phyloP scores from a whole-genome alignment of 2,888 invertebrate genomes.

The Noctua pronuba region DNA sequence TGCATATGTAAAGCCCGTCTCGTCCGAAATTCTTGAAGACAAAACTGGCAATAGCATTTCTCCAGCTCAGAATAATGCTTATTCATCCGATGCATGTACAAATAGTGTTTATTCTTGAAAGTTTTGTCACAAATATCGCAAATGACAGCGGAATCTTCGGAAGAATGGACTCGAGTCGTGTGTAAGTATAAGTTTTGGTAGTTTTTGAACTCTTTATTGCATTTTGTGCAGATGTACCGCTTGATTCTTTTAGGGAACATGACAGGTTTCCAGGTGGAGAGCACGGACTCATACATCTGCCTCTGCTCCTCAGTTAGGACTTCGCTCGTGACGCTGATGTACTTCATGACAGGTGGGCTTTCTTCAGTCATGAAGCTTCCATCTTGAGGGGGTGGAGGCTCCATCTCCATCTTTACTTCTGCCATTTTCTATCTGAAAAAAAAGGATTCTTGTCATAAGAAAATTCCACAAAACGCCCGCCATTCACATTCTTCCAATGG shows the following conservation, averaged over 20 bases:
- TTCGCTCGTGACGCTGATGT: slow-evolving; percentile 83
- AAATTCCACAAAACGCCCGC: not conserved
- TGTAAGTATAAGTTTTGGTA: slow-evolving; percentile 86
- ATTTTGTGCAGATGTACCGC: slow-evolving; percentile 84
- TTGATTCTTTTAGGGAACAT: slow-evolving; percentile 81
- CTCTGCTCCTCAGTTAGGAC: slow-evolving; percentile 83
- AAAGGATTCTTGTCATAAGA: not conserved
- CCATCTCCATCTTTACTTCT: slow-evolving; percentile 54
- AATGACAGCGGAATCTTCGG: slow-evolving; percentile 84
- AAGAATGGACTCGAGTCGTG: slow-evolving; percentile 85
- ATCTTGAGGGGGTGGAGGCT: slow-evolving; percentile 16
- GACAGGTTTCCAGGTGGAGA: slow-evolving; percentile 85
- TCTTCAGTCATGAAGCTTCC: not conserved
- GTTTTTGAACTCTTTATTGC: slow-evolving; percentile 87
- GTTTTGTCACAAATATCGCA: slow-evolving; percentile 86
- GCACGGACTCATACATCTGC: slow-evolving; percentile 86
- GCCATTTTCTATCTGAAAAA: slow-evolving; percentile 62
- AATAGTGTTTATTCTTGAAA: slow-evolving; percentile 87
- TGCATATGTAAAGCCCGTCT: slow-evolving; percentile 85
- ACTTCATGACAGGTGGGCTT: slow-evolving; percentile 77
- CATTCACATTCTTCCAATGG: not conserved
- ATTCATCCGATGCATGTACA: slow-evolving; percentile 89
- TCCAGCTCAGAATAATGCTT: slow-evolving; percentile 87
- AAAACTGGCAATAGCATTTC: slow-evolving; percentile 86
- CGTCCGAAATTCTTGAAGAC: slow-evolving; percentile 85